Percentiles rank a stretch among this genome's conserved stretches.
Evolutionary conservation across 2,797 vertebrate genomes (phyloP).

Genomic region (Natrix natrix): DNA sequence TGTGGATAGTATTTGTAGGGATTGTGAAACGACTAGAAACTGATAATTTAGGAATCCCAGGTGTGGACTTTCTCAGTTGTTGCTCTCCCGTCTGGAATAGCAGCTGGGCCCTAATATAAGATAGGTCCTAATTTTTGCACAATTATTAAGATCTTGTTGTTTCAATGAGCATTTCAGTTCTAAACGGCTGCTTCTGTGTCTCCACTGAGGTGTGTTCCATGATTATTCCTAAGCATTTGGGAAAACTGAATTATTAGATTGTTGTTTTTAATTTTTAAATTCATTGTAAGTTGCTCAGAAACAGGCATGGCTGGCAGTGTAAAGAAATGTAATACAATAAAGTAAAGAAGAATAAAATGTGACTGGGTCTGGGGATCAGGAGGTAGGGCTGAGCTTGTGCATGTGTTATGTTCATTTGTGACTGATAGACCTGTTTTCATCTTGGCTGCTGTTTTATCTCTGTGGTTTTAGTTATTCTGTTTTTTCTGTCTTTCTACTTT

Average conservation of each 20-base stretch:
- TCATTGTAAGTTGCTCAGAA: background rate
- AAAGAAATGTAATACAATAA: background rate
- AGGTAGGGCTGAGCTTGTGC: background rate
- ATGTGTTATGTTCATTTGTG: background rate
- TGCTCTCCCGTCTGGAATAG: background rate
- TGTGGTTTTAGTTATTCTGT: background rate
- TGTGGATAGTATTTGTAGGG: background rate
- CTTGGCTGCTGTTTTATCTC: background rate
- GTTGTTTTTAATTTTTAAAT: background rate
- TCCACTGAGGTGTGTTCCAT: background rate
- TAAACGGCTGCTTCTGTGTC: background rate
- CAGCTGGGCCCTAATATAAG: background rate
- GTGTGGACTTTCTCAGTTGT: background rate
- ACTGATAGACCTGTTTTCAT: background rate
- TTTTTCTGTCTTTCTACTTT: background rate
- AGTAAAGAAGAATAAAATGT: background rate
- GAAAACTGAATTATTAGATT: background rate
- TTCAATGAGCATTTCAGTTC: background rate
- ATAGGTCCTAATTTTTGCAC: background rate
- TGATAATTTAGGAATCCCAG: background rate
- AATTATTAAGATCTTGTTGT: background rate
- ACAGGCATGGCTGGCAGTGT: background rate
- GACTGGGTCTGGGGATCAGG: background rate
- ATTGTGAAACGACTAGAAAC: background rate
- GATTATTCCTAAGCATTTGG: background rate